Conservation (phyloP, 2,888 invertebrate species). For the Cantharis rufa region DNA sequence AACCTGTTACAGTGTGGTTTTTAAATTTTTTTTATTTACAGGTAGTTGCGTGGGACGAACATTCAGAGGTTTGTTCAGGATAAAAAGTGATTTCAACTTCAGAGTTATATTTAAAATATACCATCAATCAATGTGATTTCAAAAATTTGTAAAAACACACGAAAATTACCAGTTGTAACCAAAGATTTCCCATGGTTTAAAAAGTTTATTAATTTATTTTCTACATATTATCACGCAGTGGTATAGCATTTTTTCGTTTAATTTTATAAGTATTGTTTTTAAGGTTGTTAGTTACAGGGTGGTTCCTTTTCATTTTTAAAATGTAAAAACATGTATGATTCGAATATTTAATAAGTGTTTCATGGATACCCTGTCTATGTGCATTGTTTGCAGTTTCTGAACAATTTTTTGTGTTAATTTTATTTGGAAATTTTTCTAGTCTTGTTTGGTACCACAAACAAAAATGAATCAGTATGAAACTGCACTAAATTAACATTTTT, state of each 20-base stretch:
- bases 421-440: not conserved
- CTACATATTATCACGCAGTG: not conserved
- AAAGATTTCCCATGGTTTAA: not conserved
- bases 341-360: not conserved
- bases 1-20: too few species aligned
- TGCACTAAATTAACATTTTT: not conserved
- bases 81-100: constrained; percentile 50
- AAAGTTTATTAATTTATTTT: not conserved
- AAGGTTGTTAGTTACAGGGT: not conserved
- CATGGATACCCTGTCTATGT: not conserved
- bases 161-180: not conserved
- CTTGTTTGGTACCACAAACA: not conserved
- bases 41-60: constrained; percentile 87
- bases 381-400: not conserved
- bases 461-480: not conserved
- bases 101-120: not conserved
- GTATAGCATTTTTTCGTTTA: not conserved
- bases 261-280: not conserved
- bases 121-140: not conserved
- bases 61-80: constrained; percentile 83
- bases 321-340: not conserved
- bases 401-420: not conserved
- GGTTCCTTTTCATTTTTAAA: not conserved
- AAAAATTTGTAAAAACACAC: not conserved
- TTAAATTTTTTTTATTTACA: constrained; percentile 52